These are phyloP conservation scores for Corynorhinus townsendii DNA, from an alignment of 2,113 vertebrate genomes.

Conservation along the genomic window DNA sequence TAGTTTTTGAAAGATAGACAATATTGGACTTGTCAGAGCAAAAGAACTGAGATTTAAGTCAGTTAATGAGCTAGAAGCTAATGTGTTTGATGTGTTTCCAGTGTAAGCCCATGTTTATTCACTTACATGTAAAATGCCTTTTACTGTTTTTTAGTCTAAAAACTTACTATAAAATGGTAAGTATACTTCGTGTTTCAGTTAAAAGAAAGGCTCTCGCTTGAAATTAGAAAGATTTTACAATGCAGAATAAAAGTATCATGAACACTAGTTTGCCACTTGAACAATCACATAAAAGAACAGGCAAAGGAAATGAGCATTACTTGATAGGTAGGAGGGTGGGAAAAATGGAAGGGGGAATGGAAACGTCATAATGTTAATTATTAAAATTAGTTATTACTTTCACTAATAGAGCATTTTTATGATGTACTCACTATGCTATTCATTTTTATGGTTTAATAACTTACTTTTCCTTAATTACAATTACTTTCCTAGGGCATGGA, in stretches of 20 bases:
- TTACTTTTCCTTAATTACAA: constrained; percentile 55
- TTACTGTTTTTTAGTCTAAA: not conserved
- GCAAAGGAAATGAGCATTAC: not conserved
- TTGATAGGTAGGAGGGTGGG: not conserved
- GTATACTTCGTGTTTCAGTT: constrained; percentile 2
- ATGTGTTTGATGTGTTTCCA: not conserved
- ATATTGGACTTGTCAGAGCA: constrained; percentile 7
- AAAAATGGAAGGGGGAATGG: not conserved
- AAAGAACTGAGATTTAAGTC: not conserved
- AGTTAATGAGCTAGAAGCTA: not conserved
- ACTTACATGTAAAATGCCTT: not conserved
- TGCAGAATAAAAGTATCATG: not conserved
- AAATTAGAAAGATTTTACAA: constrained; percentile 26
- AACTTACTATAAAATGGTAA: constrained; percentile 27
- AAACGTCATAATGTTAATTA: not conserved
- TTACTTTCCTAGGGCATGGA: constrained; percentile 92
- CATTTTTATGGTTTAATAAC: constrained; percentile 47
- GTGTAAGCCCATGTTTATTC: not conserved
- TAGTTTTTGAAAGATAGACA: constrained; percentile 1
- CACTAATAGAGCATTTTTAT: not conserved
- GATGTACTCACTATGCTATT: constrained; percentile 30
- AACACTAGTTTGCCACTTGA: not conserved
- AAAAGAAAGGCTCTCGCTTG: not conserved
- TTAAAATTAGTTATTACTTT: not conserved
- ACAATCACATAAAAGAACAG: not conserved